A percentile compares a stretch with the other conserved stretches of the same genome.
phyloP scores from a whole-genome alignment of 2,113 vertebrate species.

The Vicugna pacos region DNA sequence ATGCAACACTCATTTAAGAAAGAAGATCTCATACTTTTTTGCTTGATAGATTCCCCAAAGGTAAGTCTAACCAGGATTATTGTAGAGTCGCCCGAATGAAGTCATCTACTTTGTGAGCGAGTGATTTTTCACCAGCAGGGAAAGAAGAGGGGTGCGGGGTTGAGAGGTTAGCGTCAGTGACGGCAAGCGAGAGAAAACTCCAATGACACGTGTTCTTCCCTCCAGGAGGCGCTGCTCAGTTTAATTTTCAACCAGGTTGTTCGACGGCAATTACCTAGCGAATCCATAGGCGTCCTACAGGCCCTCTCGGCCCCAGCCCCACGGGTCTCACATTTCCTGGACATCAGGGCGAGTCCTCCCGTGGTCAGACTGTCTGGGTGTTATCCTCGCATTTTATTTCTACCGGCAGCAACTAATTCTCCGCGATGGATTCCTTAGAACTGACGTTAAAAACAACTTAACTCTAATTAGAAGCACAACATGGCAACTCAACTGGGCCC shows the following conservation, averaged over 20 bases:
- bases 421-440: background rate
- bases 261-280: background rate
- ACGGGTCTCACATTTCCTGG: fast-evolving
- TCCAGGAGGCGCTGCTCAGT: fast-evolving
- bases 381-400: background rate
- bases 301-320: fast-evolving
- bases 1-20: background rate
- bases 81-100: background rate
- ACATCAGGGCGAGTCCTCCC: background rate
- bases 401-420: background rate
- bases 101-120: background rate
- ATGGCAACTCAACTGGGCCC: background rate
- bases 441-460: slow-evolving; percentile 57
- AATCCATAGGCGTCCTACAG: fast-evolving
- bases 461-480: slow-evolving; percentile 51
- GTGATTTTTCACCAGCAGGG: background rate
- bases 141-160: fast-evolving
- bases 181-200: background rate
- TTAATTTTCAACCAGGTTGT: background rate
- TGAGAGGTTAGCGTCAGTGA: background rate
- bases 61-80: background rate
- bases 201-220: background rate
- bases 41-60: background rate
- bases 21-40: background rate
- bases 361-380: fast-evolving